Base-by-base conservation (phyloP, 2,113 vertebrate genomes). In the Lanius ludovicianus region DNA sequence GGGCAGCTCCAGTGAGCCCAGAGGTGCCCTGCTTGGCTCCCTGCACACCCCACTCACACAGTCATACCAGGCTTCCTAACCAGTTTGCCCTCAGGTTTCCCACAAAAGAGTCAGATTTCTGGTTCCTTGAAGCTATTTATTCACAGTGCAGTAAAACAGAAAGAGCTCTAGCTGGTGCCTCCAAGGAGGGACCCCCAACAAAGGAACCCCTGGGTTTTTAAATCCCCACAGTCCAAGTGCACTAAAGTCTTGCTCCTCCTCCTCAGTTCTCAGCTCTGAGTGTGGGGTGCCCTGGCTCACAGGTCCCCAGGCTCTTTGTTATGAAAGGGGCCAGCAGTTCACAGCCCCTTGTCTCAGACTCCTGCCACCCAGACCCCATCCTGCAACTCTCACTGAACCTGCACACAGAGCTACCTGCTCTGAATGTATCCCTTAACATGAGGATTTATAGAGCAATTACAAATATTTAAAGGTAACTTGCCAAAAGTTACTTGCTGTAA, bases 1-100 rank as follows among this genome's bases (percentile, higher is more conserved):
- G 16, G 18, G 11, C 30, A 60, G 28, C 19, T 74, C 28, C 37
- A n/a, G 13, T 25, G 39, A 53, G 15, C 6, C 3, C 13, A 24
- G 5, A 4, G 13, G 2, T 64, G 25, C 31, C 37, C 18, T 18
- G 10, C 10, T 41, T 81, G 50, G 24, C 28, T 75, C 27, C 20
- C 9, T 1, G 1, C 28, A 46, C 11, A 52, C 8, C 7, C 23
- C 28, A 7, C 27, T 44, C n/a, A 39, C 39, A 53, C 39, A 46
- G n/a, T 25, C 69, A 75, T 24, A 47, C 20, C 3, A 15, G 16
- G 13, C 25, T 52, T 68, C 70, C n/a, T 68, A 28, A 31, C 9
- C 24, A 19, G 27, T 57, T 44, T 0, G 0, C 9, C 5, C 18
- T 7, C 5, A 8, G 10, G 11, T 22, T 46, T 46, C n/a, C 25